These are phyloP conservation scores for Oryzias melastigma DNA, from an alignment of 2,113 vertebrate species.

Conservation along the genomic window DNA sequence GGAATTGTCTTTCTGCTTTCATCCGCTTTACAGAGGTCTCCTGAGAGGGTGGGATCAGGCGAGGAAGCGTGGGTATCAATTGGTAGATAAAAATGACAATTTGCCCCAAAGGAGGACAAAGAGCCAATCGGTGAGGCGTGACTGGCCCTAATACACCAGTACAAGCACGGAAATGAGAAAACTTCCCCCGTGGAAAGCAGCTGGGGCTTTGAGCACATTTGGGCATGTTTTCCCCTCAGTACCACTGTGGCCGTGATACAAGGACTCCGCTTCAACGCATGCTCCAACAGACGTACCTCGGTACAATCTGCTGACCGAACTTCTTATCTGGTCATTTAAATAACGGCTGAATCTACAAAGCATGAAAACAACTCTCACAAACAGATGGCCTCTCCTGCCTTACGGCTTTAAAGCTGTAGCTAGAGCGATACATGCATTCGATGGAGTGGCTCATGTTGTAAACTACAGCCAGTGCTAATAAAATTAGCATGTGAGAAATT, in stretches of 20 bases:
- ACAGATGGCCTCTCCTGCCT: neutral
- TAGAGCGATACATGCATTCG: neutral
- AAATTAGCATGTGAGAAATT: too few relatives aligned
- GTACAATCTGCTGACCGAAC: neutral
- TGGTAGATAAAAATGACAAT: conserved; percentile 77
- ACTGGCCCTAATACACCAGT: conserved; percentile 66
- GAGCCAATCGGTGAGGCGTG: conserved; percentile 69
- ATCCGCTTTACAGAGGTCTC: conserved; percentile 70
- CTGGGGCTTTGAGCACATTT: conserved; percentile 38
- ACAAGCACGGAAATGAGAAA: conserved; percentile 69
- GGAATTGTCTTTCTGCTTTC: conserved; percentile 75
- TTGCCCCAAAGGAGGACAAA: conserved; percentile 68
- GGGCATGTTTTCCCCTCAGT: conserved; percentile 5
- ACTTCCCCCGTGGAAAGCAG: conserved; percentile 62
- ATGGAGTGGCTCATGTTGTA: too few relatives aligned
- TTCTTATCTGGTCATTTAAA: neutral
- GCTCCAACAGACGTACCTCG: neutral
- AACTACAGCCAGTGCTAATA: too few relatives aligned
- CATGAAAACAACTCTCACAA: neutral
- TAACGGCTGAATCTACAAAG: neutral
- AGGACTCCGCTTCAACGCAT: conserved; percentile 5
- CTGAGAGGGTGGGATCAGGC: conserved; percentile 66
- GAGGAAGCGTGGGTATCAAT: conserved; percentile 69
- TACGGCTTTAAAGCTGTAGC: neutral
- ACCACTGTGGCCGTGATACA: conserved; percentile 1